Evolutionary conservation across 2,888 invertebrate species (phyloP).

Genomic region (Epirrhoe alternata): DNA sequence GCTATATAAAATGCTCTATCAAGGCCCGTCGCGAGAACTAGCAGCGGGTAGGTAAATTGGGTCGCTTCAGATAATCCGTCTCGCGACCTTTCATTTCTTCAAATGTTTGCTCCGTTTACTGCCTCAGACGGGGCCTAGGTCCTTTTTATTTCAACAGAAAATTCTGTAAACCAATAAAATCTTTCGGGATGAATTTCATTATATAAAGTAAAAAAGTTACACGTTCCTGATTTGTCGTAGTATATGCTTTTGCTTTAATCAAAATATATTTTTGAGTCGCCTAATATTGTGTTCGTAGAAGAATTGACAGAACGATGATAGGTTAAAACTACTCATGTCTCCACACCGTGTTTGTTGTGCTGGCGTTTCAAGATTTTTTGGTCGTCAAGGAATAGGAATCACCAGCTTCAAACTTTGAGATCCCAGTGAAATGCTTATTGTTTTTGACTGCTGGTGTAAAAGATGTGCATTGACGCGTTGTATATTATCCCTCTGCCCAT

Average conservation of each 20-base stretch:
- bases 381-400: too few relatives aligned
- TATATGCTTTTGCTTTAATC: background rate
- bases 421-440: too few relatives aligned
- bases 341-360: too few relatives aligned
- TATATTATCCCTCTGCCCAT: constrained; percentile 17
- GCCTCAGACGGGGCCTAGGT: constrained; percentile 29
- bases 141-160: constrained; percentile 18
- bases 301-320: too few relatives aligned
- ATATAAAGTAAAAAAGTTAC: background rate
- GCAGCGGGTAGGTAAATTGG: constrained; percentile 49
- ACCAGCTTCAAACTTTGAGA: too few relatives aligned
- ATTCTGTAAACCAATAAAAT: constrained; percentile 13
- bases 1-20: constrained; percentile 48
- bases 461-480: background rate
- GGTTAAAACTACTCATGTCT: too few relatives aligned
- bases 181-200: background rate
- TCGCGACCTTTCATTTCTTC: constrained; percentile 48
- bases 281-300: background rate
- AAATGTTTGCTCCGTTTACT: constrained; percentile 41
- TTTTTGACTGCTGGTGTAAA: background rate
- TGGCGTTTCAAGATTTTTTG: too few relatives aligned
- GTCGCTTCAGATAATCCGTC: constrained; percentile 53
- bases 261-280: background rate
- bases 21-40: constrained; percentile 40
- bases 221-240: background rate